phyloP scores from a whole-genome alignment of 2,888 invertebrate genomes.

The Xylocampa areola region DNA sequence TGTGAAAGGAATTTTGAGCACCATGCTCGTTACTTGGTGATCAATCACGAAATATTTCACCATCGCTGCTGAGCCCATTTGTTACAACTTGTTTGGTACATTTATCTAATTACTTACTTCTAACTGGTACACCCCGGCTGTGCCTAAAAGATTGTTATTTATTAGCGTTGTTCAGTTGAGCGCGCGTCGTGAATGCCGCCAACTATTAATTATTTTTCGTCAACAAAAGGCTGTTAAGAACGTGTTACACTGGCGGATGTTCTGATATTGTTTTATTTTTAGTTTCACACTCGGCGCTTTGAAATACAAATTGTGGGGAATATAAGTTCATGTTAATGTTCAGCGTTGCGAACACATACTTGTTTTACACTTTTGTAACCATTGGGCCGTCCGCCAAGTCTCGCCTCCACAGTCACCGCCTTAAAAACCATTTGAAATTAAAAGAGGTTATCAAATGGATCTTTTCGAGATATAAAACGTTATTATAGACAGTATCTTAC shows the following conservation, averaged over 20 bases:
- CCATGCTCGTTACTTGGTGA: slow-evolving; percentile 51
- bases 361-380: slow-evolving; percentile 52
- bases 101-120: slow-evolving; percentile 64
- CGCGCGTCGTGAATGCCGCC: slow-evolving; percentile 15
- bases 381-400: slow-evolving; percentile 58
- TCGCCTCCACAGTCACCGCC: slow-evolving; percentile 29
- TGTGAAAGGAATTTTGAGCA: slow-evolving; percentile 25
- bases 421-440: slow-evolving; percentile 42
- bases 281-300: slow-evolving; percentile 18
- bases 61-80: slow-evolving; percentile 42
- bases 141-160: slow-evolving; percentile 55
- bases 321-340: slow-evolving; percentile 44
- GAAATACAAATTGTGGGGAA: slow-evolving; percentile 27
- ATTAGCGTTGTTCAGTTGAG: slow-evolving; percentile 36
- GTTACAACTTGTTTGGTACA: slow-evolving; percentile 59
- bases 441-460: slow-evolving; percentile 43
- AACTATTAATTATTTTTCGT: slow-evolving; percentile 34
- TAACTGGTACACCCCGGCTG: slow-evolving; percentile 43
- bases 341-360: slow-evolving; percentile 42
- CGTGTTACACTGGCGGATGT: slow-evolving; percentile 6
- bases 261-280: slow-evolving; percentile 28
- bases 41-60: slow-evolving; percentile 60
- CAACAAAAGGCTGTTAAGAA: slow-evolving; percentile 18
- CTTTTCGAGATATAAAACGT: slow-evolving; percentile 53
- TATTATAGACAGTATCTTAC: slow-evolving; percentile 51